These are phyloP conservation scores for Epizoanthus ramosus DNA, from an alignment of 92 coral and sea anemone species.

Conservation along the genomic window DNA sequence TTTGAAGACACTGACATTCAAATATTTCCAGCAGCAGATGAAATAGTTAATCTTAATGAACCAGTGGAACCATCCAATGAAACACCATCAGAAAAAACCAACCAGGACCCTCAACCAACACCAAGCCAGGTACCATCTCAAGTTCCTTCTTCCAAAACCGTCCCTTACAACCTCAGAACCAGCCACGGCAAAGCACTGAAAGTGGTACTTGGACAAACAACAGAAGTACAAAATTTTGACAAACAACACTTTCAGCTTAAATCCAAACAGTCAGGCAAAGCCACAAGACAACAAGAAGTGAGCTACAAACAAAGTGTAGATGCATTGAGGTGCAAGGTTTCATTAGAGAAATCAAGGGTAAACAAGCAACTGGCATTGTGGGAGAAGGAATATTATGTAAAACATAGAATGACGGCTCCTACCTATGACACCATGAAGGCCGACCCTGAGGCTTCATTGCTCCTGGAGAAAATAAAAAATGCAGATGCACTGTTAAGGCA, in stretches of 20 bases:
- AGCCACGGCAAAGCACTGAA: slow-evolving; percentile 28
- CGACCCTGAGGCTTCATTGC: slow-evolving; percentile 11
- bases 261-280: slow-evolving; percentile 17
- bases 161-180: slow-evolving; percentile 12
- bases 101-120: slow-evolving; percentile 10
- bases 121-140: slow-evolving; percentile 8
- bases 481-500: slow-evolving; percentile 10
- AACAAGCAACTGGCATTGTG: background rate
- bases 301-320: slow-evolving; percentile 23
- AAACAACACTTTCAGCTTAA: slow-evolving; percentile 17
- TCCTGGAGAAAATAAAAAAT: slow-evolving; percentile 29
- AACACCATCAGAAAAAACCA: background rate
- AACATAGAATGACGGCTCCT: slow-evolving; percentile 30
- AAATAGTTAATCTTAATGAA: slow-evolving; percentile 11
- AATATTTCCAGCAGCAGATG: slow-evolving; percentile 10
- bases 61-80: slow-evolving; percentile 1
- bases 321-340: background rate
- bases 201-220: slow-evolving; percentile 28
- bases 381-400: slow-evolving; percentile 21
- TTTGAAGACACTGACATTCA: slow-evolving; percentile 18
- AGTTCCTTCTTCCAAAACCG: slow-evolving; percentile 12
- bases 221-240: slow-evolving; percentile 15
- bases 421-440: slow-evolving; percentile 37
- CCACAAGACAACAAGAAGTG: slow-evolving; percentile 2
- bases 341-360: slow-evolving; percentile 1